Base-by-base conservation (phyloP, 1,140 invertebrate species). In the Lepidurus packardi region DNA sequence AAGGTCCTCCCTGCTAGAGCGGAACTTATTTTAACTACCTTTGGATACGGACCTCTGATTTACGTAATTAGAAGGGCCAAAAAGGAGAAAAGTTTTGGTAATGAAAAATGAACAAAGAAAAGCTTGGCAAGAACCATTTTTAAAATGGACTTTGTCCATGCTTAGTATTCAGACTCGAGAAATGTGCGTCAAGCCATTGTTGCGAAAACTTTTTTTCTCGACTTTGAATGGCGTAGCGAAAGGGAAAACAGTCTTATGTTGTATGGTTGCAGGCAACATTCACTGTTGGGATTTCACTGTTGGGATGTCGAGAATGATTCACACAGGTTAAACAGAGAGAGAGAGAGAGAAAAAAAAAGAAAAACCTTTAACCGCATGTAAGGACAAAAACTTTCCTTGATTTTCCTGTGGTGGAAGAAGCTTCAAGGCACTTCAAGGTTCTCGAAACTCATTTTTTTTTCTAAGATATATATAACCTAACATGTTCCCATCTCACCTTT, bases 111-210 rank as follows among this genome's bases (percentile, higher is more conserved):
- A 13, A 13, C 21, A 65, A 34, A 34, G 1, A 34, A 34, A 34
- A 3, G 34, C 34, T 34, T 34, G 1, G 34, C 34, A 4, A 34
- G 3, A 34, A 34, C 3, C 3, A 25, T 25, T 25, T 25, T 25
- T n/a, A 65, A 65, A 65, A 65, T n/a, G 47, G 47, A 65, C 47
- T n/a, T n/a, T 65, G 47, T n/a, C 11, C n/a, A n/a, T n/a, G n/a
- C 47, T 13, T 13, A 13, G 34, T 34, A 34, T 34, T 34, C 34
- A 34, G 34, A 34, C 34, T 34, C 34, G 0, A 34, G 4, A 34
- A 34, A 34, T 34, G 34, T 34, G 34, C 34, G 34, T 34, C 34
- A 34, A 34, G 34, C 34, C 34, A 34, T 34, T 34, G 34, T 34
- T 4, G 34, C 4, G 34, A 34, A 34, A 34, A 34, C 9, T n/a